Evolutionary conservation across 2,888 invertebrate species (phyloP), one percentile per base, ranked within the genome.

Genomic region (Lottia scabra): DNA sequence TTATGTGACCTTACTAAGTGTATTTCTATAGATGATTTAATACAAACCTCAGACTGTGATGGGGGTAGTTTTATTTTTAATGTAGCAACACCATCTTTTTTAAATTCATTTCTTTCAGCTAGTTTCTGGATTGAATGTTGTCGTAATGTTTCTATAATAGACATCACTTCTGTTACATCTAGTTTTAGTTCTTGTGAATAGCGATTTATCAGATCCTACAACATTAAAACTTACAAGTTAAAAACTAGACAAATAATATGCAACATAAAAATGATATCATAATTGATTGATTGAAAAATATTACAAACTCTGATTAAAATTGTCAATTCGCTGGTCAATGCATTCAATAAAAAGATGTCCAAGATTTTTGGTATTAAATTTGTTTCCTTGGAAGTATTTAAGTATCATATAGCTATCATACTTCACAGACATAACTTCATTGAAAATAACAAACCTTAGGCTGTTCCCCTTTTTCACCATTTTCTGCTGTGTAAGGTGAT

Each of bases 1-100:
- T n/a, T n/a, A n/a, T n/a, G n/a, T n/a, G n/a, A n/a, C n/a, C n/a
- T n/a, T n/a, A n/a, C n/a, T n/a, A n/a, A n/a, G n/a, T n/a, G n/a
- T n/a, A n/a, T n/a, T n/a, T n/a, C n/a, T n/a, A n/a, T n/a, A n/a
- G n/a, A n/a, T 38, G 1, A 38, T 38, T 38, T 38, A 38, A 38
- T 38, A 38, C 38, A 38, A 38, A 38, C 38, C 38, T 38, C 38
- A 38, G 38, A 38, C 0, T 92, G 91, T 68, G 91, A 88, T 43
- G 88, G 89, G 45, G 90, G 92, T 1, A 93, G 91, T 79, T 93
- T 93, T 0, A 95, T 91, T 86, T 93, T 93, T 30, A 96, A 89
- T 0, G 94, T 93, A 0, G 95, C 95, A 68, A 93, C 83, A 0
- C 95, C 95, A 0, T 93, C 94, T 80, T 93, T 92, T 76, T 92